phyloP scores from a whole-genome alignment of 2,888 invertebrate genomes.

The Nomada hirtipes region DNA sequence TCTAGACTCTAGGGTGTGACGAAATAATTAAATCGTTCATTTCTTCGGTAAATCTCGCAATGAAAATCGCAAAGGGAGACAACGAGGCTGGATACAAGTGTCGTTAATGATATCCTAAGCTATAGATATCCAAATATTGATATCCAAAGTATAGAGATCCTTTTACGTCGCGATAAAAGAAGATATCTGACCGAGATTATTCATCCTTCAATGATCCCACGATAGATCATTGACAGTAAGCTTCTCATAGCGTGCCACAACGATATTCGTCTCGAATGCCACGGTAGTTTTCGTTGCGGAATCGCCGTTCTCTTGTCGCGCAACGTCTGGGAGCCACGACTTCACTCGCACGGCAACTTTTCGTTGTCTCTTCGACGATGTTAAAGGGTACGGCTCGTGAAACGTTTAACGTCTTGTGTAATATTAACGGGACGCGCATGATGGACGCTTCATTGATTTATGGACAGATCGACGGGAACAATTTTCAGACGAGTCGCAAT shows the following conservation, averaged over 20 bases:
- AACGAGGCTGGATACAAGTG: slow-evolving; percentile 1
- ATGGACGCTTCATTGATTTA: slow-evolving; percentile 6
- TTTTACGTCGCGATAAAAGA: background rate
- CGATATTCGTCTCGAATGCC: slow-evolving; percentile 13
- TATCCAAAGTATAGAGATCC: too few relatives aligned
- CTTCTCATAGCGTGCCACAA: background rate
- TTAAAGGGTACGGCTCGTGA: background rate
- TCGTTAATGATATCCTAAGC: background rate
- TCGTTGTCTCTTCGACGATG: background rate
- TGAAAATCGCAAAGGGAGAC: background rate
- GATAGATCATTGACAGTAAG: background rate
- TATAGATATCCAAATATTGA: too few relatives aligned
- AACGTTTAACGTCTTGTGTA: slow-evolving; percentile 2
- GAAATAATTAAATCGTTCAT: background rate
- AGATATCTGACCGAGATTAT: too few relatives aligned
- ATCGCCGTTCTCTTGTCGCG: slow-evolving; percentile 9
- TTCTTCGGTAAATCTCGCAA: background rate
- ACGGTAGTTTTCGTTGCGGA: slow-evolving; percentile 14
- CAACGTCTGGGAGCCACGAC: background rate
- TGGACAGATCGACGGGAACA: background rate
- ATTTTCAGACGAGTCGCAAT: background rate
- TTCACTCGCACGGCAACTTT: background rate
- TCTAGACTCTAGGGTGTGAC: too few relatives aligned
- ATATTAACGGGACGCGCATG: background rate
- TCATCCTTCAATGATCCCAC: background rate